phyloP scores from a whole-genome alignment of 2,888 invertebrate species.

The Drosophila anomalata region DNA sequence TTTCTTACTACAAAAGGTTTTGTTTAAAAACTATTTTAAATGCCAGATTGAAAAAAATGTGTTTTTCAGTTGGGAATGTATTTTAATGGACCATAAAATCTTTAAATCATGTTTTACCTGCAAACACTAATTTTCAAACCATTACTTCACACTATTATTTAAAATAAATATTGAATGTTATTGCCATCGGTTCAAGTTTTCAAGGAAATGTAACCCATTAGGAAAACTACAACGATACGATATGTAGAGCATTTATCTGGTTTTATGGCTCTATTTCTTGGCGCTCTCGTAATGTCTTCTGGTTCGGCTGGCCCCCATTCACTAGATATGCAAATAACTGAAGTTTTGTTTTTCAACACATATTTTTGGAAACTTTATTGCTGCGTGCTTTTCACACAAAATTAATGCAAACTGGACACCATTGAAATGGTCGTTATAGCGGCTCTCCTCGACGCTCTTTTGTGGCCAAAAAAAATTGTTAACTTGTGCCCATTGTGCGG shows the following conservation, averaged over 20 bases:
- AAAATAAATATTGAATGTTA: no score
- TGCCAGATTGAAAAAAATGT: no score
- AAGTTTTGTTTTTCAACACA: conserved; percentile 71
- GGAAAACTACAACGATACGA: conserved; percentile 49
- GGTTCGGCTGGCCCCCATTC: conserved; percentile 46
- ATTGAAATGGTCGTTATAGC: conserved; percentile 51
- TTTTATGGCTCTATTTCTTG: conserved; percentile 70
- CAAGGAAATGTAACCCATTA: conserved; percentile 41
- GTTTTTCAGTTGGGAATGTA: no score
- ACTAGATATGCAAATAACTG: conserved; percentile 69
- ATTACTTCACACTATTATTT: no score
- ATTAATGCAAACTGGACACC: conserved; percentile 67
- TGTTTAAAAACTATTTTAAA: no score
- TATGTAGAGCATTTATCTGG: conserved; percentile 68
- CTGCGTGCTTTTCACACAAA: conserved; percentile 50
- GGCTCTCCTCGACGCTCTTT: conserved; percentile 16
- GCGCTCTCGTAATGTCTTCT: conserved; percentile 21
- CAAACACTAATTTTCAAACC: no score
- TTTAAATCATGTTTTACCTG: no score
- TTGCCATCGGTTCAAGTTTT: neutral
- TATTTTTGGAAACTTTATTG: conserved; percentile 70
- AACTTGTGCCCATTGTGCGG: conserved; percentile 65
- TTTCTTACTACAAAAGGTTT: neutral
- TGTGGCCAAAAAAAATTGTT: conserved; percentile 48
- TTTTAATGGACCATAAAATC: no score